These are phyloP conservation scores for Sicus ferrugineus DNA, from an alignment of 2,888 invertebrate species.

Conservation along the genomic window DNA sequence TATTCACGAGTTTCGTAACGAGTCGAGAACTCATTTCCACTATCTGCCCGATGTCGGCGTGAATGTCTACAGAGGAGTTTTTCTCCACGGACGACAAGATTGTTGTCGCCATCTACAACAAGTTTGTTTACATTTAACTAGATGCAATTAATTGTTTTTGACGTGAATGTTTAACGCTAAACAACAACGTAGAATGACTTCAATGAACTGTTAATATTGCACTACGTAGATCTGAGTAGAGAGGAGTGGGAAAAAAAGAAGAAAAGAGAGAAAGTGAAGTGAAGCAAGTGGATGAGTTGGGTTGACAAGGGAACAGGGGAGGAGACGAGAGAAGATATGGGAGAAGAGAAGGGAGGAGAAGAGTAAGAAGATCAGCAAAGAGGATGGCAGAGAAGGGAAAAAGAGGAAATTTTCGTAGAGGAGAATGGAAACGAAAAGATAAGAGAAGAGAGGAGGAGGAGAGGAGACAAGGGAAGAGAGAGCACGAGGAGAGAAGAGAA, in stretches of 20 bases:
- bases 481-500: neutral
- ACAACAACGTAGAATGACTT: neutral
- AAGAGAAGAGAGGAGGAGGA: neutral
- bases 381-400: neutral
- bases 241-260: too few relatives aligned
- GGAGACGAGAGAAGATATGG: neutral
- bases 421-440: too few relatives aligned
- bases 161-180: neutral
- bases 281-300: too few relatives aligned
- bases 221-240: too few relatives aligned
- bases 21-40: conserved; percentile 19
- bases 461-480: neutral
- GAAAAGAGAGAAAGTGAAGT: too few relatives aligned
- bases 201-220: conserved; percentile 8
- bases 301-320: too few relatives aligned
- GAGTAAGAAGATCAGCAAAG: neutral
- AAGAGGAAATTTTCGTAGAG: too few relatives aligned
- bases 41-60: neutral
- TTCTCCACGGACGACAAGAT: neutral
- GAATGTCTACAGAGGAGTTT: too few relatives aligned
- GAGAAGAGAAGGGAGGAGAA: neutral
- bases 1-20: conserved; percentile 19
- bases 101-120: too few relatives aligned
- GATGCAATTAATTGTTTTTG: conserved; percentile 5
- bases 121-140: neutral